Evolutionary conservation across 2,113 vertebrate genomes (phyloP).

Genomic region (Chaetura pelagica): DNA sequence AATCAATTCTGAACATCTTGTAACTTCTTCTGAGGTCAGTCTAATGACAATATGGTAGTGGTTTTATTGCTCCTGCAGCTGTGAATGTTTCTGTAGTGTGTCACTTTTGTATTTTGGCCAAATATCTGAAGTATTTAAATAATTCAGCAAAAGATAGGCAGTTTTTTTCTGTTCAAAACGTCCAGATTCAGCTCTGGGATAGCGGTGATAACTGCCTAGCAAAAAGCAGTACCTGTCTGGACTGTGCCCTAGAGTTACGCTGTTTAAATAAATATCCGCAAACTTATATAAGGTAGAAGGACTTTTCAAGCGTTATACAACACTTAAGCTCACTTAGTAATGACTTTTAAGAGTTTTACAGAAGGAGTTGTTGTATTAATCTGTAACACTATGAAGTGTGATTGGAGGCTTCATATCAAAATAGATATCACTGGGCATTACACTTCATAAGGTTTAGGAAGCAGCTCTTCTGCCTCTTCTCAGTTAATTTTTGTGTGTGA

Average conservation of each 20-base stretch:
- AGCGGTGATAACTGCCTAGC: background rate
- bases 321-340: constrained; percentile 34
- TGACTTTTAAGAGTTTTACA: constrained; percentile 38
- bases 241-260: background rate
- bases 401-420: constrained; percentile 30
- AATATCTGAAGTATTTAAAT: constrained; percentile 65
- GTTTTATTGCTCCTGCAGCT: constrained; percentile 61
- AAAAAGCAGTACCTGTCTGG: constrained; percentile 11
- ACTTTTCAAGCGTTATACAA: constrained; percentile 27
- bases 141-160: constrained; percentile 30
- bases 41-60: background rate
- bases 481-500: constrained; percentile 47
- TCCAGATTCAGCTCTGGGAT: constrained; percentile 19
- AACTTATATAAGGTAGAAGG: constrained; percentile 1
- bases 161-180: constrained; percentile 26
- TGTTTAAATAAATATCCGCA: constrained; percentile 22
- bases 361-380: constrained; percentile 22
- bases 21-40: background rate
- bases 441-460: background rate
- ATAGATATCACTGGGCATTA: background rate
- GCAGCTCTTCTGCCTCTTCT: constrained; percentile 5
- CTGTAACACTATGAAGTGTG: constrained; percentile 21
- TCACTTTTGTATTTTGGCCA: constrained; percentile 60
- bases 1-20: background rate
- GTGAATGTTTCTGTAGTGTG: constrained; percentile 58